These are phyloP conservation scores for Volucella inanis DNA, from an alignment of 2,888 invertebrate genomes.

Conservation along the genomic window DNA sequence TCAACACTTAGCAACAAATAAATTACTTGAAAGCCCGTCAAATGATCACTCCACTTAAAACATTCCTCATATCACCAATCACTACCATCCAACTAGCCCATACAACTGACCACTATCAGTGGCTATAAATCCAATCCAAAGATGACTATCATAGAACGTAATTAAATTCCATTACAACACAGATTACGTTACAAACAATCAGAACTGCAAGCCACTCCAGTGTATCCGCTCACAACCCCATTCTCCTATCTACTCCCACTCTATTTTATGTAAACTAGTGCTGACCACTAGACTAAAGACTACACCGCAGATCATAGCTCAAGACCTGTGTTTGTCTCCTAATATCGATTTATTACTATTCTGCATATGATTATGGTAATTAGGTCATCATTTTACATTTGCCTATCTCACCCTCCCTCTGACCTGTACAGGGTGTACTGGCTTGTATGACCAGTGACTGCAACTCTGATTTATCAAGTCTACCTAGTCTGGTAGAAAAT, in stretches of 20 bases:
- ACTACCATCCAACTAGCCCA: no score
- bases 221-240: conserved; percentile 40
- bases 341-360: conserved; percentile 70
- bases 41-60: no score
- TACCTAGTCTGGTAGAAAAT: conserved; percentile 53
- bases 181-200: conserved; percentile 48
- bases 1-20: no score
- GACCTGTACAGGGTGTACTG: conserved; percentile 8
- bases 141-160: conserved; percentile 38
- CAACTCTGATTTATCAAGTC: conserved; percentile 65
- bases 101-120: neutral
- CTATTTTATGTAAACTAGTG: neutral
- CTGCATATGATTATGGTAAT: conserved; percentile 78
- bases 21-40: no score
- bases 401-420: conserved; percentile 12
- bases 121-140: conserved; percentile 42
- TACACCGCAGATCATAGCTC: conserved; percentile 40
- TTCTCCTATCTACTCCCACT: conserved; percentile 55
- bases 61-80: no score
- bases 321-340: conserved; percentile 62
- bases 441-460: conserved; percentile 38
- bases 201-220: conserved; percentile 22
- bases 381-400: conserved; percentile 78
- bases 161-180: conserved; percentile 65
- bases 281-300: conserved; percentile 7